phyloP scores from a whole-genome alignment of 2,888 invertebrate species.

The Drosophila paucipuncta region DNA sequence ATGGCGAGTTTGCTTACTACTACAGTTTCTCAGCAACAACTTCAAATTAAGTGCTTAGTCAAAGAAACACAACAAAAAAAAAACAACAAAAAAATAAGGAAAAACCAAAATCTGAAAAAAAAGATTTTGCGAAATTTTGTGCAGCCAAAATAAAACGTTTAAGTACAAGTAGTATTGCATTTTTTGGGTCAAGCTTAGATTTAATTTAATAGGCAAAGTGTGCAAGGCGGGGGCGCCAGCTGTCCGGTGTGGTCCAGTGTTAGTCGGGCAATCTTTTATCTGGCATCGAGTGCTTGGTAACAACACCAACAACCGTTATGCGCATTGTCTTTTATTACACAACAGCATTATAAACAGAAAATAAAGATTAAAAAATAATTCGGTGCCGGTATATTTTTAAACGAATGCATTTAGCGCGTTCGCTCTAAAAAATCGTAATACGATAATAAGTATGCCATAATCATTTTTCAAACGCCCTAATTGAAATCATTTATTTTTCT shows the following conservation, averaged over 20 bases:
- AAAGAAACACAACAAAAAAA: constrained; percentile 5
- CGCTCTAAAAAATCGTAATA: constrained; percentile 59
- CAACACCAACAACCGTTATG: constrained; percentile 36
- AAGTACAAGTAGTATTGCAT: constrained; percentile 35
- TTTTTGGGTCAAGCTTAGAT: constrained; percentile 79
- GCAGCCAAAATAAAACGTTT: constrained; percentile 40
- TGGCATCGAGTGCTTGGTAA: constrained; percentile 17
- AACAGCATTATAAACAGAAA: constrained; percentile 69
- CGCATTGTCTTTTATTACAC: constrained; percentile 76
- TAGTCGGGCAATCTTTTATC: constrained; percentile 47
- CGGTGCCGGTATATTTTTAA: constrained; percentile 46
- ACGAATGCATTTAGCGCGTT: constrained; percentile 59
- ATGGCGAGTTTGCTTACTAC: constrained; percentile 6
- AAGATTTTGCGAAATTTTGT: constrained; percentile 65
- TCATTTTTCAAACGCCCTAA: constrained; percentile 79
- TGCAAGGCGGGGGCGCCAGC: constrained; percentile 51
- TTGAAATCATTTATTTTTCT: constrained; percentile 72
- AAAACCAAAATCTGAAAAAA: constrained; percentile 3
- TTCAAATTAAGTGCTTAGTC: constrained; percentile 76
- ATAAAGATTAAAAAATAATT: constrained; percentile 60
- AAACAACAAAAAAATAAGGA: not conserved
- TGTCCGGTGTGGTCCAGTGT: constrained; percentile 24
- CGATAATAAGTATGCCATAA: constrained; percentile 74
- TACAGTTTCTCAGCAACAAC: constrained; percentile 20
- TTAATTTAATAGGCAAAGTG: constrained; percentile 59